Evolutionary conservation across 2,888 invertebrate species (phyloP), one percentile per base, ranked within the genome.

Genomic region (Leptopterna dolabrata): DNA sequence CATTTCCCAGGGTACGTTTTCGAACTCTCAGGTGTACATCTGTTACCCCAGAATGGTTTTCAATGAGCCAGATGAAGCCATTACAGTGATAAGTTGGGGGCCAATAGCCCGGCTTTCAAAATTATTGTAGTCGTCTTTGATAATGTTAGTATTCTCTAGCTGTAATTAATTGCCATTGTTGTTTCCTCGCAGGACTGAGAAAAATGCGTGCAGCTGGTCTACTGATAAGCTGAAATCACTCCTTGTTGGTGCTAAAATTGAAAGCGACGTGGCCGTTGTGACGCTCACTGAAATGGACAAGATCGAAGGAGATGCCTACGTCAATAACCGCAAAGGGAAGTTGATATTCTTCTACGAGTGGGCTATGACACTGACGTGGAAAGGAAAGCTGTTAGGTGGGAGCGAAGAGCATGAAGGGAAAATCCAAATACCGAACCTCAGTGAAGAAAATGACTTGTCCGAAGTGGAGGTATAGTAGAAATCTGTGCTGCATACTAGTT

Each of bases 271-370:
- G 90, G 93, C 95, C 91, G 90, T 94, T 89, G 95, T 97, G 92
- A 94, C 94, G 91, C 94, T 99, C 80, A 94, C 94, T 0, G 96
- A 96, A 90, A 92, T 99, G 70, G 96, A 96, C 63, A 97, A 96
- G 91, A 94, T 97, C 86, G 97, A 97, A 87, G 99, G 99, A 0
- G 99, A 99, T 92, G 99, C 99, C 0, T 96, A 97, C 3, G 99
- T 97, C 0, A 99, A 98, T 92, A 99, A 99, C 92, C 95, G 99
- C 90, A 99, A 99, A 94, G 99, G 98, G 84, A 99, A 99, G 92
- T 93, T 99, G 89, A 99, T 99, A 92, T 99, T 99, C 92, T 99
- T 99, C 92, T 99, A 98, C 92, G 99, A 99, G 92, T 99, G 99
- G 99, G 96, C 96, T 90, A 94, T 99, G 78, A 94, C 95, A 89